Conservation (phyloP, 2,797 vertebrate species). For the Harpagifer antarcticus region DNA sequence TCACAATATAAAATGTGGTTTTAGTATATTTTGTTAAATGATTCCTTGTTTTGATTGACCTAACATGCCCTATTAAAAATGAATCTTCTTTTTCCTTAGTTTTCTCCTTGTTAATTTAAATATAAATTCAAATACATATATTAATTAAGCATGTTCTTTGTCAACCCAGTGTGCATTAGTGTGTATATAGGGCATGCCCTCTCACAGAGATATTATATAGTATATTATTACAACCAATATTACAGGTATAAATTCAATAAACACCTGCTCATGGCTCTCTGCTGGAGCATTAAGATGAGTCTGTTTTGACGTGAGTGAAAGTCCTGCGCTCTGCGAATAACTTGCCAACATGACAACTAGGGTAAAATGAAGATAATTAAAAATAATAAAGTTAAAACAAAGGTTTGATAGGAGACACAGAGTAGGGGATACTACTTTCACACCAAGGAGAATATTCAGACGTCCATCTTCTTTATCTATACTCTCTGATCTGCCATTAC, state of each 20-base stretch:
- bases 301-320: constrained; percentile 63
- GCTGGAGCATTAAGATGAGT: constrained; percentile 50
- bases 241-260: constrained; percentile 71
- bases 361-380: constrained; percentile 70
- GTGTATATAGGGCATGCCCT: constrained; percentile 34
- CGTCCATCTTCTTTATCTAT: constrained; percentile 57
- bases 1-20: too few species aligned
- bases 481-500: constrained; percentile 76
- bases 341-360: constrained; percentile 36
- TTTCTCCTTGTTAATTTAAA: too few species aligned
- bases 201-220: constrained; percentile 41
- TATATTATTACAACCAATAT: constrained; percentile 61
- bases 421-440: constrained; percentile 42
- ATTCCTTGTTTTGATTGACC: too few species aligned
- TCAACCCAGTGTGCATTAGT: not conserved
- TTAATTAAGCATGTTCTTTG: too few species aligned
- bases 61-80: too few species aligned
- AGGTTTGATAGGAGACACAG: constrained; percentile 41
- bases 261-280: constrained; percentile 63
- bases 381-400: constrained; percentile 59
- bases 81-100: too few species aligned
- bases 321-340: constrained; percentile 35
- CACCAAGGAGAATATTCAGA: constrained; percentile 43
- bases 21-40: too few species aligned
- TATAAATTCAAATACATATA: too few species aligned